Base-by-base conservation (phyloP, 1,140 invertebrate genomes). In the Vanessa atalanta region DNA sequence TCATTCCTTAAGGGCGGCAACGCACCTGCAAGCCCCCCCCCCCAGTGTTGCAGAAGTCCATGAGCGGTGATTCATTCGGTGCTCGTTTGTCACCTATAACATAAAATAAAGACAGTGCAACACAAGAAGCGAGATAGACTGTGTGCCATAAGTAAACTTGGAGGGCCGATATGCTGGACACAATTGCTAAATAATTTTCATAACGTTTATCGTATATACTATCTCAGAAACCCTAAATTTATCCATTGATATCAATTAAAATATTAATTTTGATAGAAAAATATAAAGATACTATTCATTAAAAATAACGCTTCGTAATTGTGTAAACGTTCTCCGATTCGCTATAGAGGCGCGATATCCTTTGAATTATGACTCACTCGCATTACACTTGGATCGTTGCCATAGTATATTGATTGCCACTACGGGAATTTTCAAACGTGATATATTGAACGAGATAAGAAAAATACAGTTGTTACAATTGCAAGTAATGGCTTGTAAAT, bases 371-470 rank as follows among this genome's bases (percentile, higher is more conserved):
- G 79, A 79, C 74, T 79, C 81, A 72, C 80, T 80, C 79, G 78
- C 76, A 78, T 80, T 81, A 77, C 72, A 78, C 77, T 86, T 87
- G 85, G 85, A 83, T 65, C 79, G 60, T 75, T 79, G 85, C 85
- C 85, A 87, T 81, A 78, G 65, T 81, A 83, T 87, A 87, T 87
- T 83, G 84, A 87, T 87, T 87, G 83, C 83, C 78, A 83, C 84
- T 86, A 83, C 79, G 79, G 73, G 81, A 83, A 83, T 84, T 87
- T 87, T 85, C 78, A 78, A 83, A 80, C 78, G 77, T 84, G 79
- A 83, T 80, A 81, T 82, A 80, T 77, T 80, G 65, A 8, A 55
- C 50, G 20, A 71, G 73, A 75, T 75, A 75, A 71, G 73, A 75
- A 75, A 75, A 71, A 75, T 75, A 75, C 64, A 75, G 57, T 72